Conservation (phyloP, 2,888 invertebrate genomes). For the Notocelia uddmanniana region DNA sequence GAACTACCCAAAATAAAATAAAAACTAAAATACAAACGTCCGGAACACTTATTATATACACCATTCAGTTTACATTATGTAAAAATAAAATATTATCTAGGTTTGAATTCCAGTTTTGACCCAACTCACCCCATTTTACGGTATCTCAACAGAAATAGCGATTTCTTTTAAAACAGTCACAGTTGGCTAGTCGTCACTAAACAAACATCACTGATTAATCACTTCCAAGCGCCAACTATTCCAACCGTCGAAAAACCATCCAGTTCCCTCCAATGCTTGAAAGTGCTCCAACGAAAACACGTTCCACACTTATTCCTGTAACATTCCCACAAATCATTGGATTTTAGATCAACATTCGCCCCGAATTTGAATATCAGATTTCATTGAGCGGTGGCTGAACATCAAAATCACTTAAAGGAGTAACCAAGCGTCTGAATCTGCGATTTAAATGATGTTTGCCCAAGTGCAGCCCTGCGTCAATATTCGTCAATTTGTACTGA, state of each 20-base stretch:
- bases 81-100: too few species aligned
- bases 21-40: too few species aligned
- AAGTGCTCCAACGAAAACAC: constrained; percentile 43
- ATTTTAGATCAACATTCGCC: constrained; percentile 48
- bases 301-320: constrained; percentile 40
- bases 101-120: too few species aligned
- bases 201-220: constrained; percentile 39
- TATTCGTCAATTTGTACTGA: constrained; percentile 42
- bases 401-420: constrained; percentile 57
- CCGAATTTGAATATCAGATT: constrained; percentile 47
- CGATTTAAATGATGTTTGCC: constrained; percentile 65
- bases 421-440: constrained; percentile 61
- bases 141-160: not conserved
- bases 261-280: constrained; percentile 27
- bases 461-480: constrained; percentile 52
- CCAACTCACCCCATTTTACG: too few species aligned
- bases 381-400: constrained; percentile 48
- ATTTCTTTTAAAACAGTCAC: constrained; percentile 12
- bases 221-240: constrained; percentile 27
- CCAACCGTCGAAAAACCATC: constrained; percentile 34
- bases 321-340: constrained; percentile 44
- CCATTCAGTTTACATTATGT: too few species aligned
- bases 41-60: too few species aligned
- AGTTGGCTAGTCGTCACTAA: constrained; percentile 33
- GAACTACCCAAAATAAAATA: too few species aligned